Evolutionary conservation across 2,888 invertebrate genomes (phyloP), one percentile per base, ranked within the genome.

Genomic region (Mythimna vitellina): DNA sequence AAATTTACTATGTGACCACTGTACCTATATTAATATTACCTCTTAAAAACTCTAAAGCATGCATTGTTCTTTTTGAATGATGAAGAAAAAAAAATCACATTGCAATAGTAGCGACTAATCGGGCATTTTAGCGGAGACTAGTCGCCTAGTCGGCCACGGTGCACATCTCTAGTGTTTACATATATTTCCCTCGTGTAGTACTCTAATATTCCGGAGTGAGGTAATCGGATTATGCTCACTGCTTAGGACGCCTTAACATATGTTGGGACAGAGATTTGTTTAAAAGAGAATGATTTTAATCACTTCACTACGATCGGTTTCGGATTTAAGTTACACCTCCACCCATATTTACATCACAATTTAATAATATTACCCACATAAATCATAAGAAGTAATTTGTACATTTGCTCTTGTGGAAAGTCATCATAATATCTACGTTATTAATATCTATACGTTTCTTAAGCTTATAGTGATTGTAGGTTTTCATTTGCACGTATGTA

Each of bases 151-250:
- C 29, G n/a, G 35, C 58, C n/a, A 12, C 10, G 35, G 38, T 38
- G 22, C 46, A 46, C n/a, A 8, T 12, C 35, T 57, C 57, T n/a
- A 86, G 87, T 89, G 90, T 91, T 92, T 90, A 91, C 90, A 91
- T 91, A 91, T 93, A 94, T 95, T 95, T 95, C 93, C 94, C 94
- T 81, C 74, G 94, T 91, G 94, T 87, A 89, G 89, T 84, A 81
- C 86, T 90, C 86, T 92, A 91, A 92, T 93, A 93, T 92, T 87
- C 88, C 82, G 80, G 88, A 90, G 91, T 88, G 89, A 84, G 85
- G 90, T 93, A 94, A 95, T 94, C 94, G 88, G 93, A 94, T 95
- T 94, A 93, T 85, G 86, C 85, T 83, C 81, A 81, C 71, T 81
- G 80, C 78, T 84, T 83, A 86, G 85, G 78, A 79, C 72, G 74